Percentiles rank a stretch among this genome's conserved stretches.
These are phyloP conservation scores for Antrozous pallidus DNA, from an alignment of 2,797 vertebrate species.

Conservation along the genomic window DNA sequence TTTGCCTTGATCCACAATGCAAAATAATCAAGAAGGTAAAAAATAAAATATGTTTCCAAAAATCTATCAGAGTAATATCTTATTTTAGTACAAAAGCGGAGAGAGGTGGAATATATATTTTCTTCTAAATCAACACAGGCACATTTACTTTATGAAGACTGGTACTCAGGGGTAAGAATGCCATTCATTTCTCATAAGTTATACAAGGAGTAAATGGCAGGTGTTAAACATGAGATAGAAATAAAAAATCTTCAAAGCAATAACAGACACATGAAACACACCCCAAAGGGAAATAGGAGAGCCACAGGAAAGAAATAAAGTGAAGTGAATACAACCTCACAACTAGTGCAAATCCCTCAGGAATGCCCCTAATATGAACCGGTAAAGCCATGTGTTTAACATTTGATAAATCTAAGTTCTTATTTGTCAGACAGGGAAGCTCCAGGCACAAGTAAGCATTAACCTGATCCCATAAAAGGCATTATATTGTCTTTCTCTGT, in stretches of 20 bases:
- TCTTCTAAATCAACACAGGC: not conserved
- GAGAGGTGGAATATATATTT: not conserved
- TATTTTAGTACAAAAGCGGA: not conserved
- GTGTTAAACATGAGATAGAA: constrained; percentile 73
- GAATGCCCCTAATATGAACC: constrained; percentile 66
- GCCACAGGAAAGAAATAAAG: constrained; percentile 70
- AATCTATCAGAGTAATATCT: not conserved
- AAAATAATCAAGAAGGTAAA: not conserved
- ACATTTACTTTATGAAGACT: constrained; percentile 38
- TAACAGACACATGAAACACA: constrained; percentile 65
- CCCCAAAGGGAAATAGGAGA: constrained; percentile 67
- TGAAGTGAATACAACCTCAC: constrained; percentile 71
- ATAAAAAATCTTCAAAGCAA: constrained; percentile 76
- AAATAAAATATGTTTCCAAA: constrained; percentile 39
- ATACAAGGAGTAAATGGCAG: constrained; percentile 62
- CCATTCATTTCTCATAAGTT: constrained; percentile 58
- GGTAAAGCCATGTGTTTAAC: constrained; percentile 70
- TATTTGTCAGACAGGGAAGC: constrained; percentile 35
- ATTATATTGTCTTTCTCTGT: constrained; percentile 17
- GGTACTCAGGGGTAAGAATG: not conserved
- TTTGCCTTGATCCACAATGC: constrained; percentile 5
- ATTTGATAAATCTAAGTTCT: constrained; percentile 70
- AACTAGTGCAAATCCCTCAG: constrained; percentile 58
- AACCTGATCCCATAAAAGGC: constrained; percentile 41
- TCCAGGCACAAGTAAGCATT: constrained; percentile 36